Percentiles rank a stretch among this genome's conserved stretches.
These are phyloP conservation scores for Periplaneta americana DNA, from an alignment of 1,140 invertebrate species.

Conservation along the genomic window DNA sequence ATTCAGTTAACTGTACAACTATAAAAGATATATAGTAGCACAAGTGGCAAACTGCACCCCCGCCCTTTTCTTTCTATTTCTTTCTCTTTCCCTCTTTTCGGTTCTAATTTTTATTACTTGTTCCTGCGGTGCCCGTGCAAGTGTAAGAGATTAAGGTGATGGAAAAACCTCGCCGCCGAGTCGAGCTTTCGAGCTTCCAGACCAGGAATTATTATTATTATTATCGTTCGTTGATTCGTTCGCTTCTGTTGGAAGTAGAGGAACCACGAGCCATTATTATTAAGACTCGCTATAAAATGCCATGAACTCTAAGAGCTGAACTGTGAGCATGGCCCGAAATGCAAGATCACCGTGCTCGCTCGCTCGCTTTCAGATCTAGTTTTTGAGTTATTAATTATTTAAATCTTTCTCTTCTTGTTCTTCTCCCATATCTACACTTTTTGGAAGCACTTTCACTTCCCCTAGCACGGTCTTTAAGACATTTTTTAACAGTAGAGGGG, in stretches of 20 bases:
- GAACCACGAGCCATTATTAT: neutral
- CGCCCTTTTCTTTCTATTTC: neutral
- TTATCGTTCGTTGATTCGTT: neutral
- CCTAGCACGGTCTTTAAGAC: neutral
- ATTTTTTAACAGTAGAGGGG: neutral
- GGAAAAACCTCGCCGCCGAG: neutral
- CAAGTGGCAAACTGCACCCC: neutral
- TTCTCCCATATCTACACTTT: neutral
- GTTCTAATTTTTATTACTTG: neutral
- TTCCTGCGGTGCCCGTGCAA: neutral
- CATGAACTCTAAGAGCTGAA: neutral
- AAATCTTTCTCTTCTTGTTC: neutral
- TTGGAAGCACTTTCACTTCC: neutral
- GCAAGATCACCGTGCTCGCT: neutral
- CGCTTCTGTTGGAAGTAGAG: neutral
- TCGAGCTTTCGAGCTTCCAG: neutral
- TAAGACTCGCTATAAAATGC: neutral
- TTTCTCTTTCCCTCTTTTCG: neutral
- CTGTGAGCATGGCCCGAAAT: neutral
- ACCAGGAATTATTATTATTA: neutral
- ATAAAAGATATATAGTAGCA: neutral
- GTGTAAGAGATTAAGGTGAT: neutral
- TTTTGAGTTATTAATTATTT: neutral
- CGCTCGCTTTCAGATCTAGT: neutral
- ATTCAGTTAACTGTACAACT: neutral